phyloP scores from a whole-genome alignment of 2,113 vertebrate species.

The Microcebus griseorufus region DNA sequence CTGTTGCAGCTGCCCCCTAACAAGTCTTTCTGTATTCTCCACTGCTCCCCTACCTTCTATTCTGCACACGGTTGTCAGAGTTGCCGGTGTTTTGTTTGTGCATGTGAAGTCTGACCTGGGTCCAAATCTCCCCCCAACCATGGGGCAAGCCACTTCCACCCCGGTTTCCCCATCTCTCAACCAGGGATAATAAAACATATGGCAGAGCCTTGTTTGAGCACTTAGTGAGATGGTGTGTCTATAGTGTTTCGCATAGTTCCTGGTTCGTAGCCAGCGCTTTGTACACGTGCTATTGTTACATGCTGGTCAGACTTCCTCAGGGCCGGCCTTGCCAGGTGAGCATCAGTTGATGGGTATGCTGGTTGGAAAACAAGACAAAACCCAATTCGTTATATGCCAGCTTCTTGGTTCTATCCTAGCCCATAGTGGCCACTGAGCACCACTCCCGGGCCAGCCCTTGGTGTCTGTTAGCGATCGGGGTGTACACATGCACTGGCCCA shows the following conservation, averaged over 20 bases:
- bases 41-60: neutral
- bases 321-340: too few relatives aligned
- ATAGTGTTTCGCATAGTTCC: neutral
- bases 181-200: neutral
- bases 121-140: neutral
- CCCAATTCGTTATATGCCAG: too few relatives aligned
- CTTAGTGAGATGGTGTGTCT: neutral
- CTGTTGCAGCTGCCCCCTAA: neutral
- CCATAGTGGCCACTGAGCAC: too few relatives aligned
- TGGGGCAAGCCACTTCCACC: neutral
- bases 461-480: too few relatives aligned
- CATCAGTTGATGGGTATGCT: too few relatives aligned
- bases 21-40: accelerated
- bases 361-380: too few relatives aligned
- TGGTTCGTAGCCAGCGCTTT: neutral
- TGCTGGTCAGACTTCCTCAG: neutral
- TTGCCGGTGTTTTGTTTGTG: neutral
- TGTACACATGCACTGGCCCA: too few relatives aligned
- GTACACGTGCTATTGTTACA: neutral
- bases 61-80: neutral
- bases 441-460: too few relatives aligned
- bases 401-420: too few relatives aligned
- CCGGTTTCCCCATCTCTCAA: neutral
- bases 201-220: too few relatives aligned
- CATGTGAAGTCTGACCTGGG: neutral